A percentile compares a stretch with the other conserved stretches of the same genome.
These are phyloP conservation scores for Columbina picui DNA, from an alignment of 2,113 vertebrate species.

Conservation along the genomic window DNA sequence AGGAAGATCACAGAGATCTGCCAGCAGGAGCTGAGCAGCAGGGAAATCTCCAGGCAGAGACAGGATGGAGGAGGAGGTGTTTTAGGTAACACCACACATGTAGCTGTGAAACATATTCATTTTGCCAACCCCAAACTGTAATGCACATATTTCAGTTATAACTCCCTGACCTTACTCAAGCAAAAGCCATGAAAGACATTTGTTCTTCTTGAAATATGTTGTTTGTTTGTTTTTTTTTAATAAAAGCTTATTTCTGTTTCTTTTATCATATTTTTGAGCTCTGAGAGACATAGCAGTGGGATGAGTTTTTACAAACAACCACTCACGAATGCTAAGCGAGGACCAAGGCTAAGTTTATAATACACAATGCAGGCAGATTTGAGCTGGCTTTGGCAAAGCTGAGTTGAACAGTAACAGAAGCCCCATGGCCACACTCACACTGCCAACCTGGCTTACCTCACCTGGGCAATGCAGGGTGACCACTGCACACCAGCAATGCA, in stretches of 20 bases:
- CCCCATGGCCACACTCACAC: not conserved
- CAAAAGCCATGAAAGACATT: not conserved
- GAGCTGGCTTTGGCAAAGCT: not conserved
- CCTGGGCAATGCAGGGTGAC: not conserved
- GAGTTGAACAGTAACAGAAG: not conserved
- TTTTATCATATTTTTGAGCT: not conserved
- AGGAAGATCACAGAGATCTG: constrained; percentile 53
- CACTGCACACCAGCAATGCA: rapidly evolving
- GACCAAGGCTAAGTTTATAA: not conserved
- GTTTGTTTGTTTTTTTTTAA: not conserved
- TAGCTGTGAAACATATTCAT: constrained; percentile 43
- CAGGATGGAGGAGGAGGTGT: constrained; percentile 58
- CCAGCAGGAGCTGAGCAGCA: constrained; percentile 56
- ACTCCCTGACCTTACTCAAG: not conserved
- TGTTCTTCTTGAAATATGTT: not conserved
- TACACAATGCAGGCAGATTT: not conserved
- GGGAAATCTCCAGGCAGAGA: constrained; percentile 49
- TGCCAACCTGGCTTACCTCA: not conserved
- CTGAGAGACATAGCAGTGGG: not conserved
- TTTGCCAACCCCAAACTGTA: not conserved
- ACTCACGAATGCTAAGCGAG: not conserved
- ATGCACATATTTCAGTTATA: not conserved
- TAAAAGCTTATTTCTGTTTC: not conserved
- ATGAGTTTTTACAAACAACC: not conserved
- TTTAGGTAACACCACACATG: constrained; percentile 14